These are phyloP conservation scores for Sparidentex hasta DNA, from an alignment of 2,797 vertebrate genomes.

Conservation along the genomic window DNA sequence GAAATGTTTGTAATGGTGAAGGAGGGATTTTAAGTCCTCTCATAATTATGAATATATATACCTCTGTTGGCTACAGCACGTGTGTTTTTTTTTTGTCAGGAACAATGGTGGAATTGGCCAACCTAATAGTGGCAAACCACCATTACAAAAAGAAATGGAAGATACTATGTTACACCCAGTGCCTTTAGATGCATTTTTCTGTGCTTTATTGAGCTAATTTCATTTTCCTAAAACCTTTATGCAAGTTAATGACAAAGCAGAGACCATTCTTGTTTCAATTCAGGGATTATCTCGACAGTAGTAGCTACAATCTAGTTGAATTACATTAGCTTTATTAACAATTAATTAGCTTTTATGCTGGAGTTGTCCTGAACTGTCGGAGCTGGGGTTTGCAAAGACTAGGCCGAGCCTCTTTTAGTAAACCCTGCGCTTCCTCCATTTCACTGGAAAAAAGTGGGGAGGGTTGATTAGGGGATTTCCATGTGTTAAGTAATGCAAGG, in stretches of 20 bases:
- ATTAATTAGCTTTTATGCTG: slow-evolving; percentile 21
- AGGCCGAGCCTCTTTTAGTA: slow-evolving; percentile 19
- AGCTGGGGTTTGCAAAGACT: slow-evolving; percentile 31
- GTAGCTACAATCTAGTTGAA: background rate
- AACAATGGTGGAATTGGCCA: background rate
- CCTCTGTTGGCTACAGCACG: background rate
- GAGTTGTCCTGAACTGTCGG: slow-evolving; percentile 22
- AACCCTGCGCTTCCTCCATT: slow-evolving; percentile 62
- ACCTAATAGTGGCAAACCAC: background rate
- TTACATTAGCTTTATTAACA: slow-evolving; percentile 18
- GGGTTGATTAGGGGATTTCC: slow-evolving; percentile 81
- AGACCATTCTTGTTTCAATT: background rate
- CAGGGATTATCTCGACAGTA: background rate
- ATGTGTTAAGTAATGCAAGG: slow-evolving; percentile 78
- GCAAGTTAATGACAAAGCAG: slow-evolving; percentile 10
- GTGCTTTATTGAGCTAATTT: background rate
- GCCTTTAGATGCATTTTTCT: background rate
- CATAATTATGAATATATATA: background rate
- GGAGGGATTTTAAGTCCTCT: background rate
- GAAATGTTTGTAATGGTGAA: background rate
- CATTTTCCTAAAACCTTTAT: slow-evolving; percentile 2
- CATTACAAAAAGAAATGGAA: background rate
- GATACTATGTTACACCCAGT: slow-evolving; percentile 1
- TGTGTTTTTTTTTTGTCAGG: background rate
- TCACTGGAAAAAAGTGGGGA: slow-evolving; percentile 62